Conservation (phyloP, 2,888 invertebrate genomes). For the Lacanobia wlatinum region DNA sequence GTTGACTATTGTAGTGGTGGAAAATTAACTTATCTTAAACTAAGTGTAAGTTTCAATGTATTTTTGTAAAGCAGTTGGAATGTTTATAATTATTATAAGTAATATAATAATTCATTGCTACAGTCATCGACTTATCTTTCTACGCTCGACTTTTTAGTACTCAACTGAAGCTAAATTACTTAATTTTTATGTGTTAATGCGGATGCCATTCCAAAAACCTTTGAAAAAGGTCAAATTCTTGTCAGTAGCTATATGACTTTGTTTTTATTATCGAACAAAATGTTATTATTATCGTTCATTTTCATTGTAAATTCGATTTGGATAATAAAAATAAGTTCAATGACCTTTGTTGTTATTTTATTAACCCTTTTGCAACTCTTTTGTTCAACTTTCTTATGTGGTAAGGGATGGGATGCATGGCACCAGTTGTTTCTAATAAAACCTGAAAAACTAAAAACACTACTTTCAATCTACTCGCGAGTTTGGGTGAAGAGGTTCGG, state of each 20-base stretch:
- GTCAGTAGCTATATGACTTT: slow-evolving; percentile 87
- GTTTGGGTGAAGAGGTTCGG: too few relatives aligned
- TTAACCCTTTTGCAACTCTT: neutral
- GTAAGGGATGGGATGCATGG: neutral
- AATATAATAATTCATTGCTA: slow-evolving; percentile 43
- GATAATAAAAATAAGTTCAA: slow-evolving; percentile 84
- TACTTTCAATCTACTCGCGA: neutral
- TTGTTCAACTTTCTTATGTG: neutral
- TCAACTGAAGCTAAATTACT: slow-evolving; percentile 67
- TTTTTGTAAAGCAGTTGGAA: slow-evolving; percentile 48
- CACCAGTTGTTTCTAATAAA: too few relatives aligned
- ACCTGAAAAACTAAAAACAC: neutral
- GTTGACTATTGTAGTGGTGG: slow-evolving; percentile 52
- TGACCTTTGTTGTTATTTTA: slow-evolving; percentile 59
- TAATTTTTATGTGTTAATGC: slow-evolving; percentile 73
- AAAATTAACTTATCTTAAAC: slow-evolving; percentile 11
- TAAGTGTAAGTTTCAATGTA: slow-evolving; percentile 43
- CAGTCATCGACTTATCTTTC: slow-evolving; percentile 42
- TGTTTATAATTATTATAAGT: slow-evolving; percentile 29
- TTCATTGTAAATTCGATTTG: slow-evolving; percentile 88
- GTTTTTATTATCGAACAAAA: slow-evolving; percentile 81
- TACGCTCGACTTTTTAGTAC: slow-evolving; percentile 56
- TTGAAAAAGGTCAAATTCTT: slow-evolving; percentile 89
- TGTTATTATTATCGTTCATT: slow-evolving; percentile 82
- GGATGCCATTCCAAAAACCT: slow-evolving; percentile 89